Evolutionary conservation across 2,888 invertebrate genomes (phyloP).

Genomic region (Spilosoma lubricipeda): DNA sequence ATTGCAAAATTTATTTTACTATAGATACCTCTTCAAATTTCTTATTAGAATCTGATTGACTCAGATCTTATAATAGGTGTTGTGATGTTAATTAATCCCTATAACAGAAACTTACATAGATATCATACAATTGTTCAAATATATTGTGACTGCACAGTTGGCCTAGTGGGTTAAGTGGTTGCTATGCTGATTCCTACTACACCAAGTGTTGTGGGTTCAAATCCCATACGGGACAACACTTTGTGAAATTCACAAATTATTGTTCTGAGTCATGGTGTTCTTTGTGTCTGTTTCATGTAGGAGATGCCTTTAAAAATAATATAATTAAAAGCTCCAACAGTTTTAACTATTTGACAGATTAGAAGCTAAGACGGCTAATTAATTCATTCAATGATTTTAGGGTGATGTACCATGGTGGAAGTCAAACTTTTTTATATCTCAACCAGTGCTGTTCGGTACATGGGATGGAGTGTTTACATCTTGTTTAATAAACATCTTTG

Average conservation of each 20-base stretch:
- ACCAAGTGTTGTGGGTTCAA: too few species aligned
- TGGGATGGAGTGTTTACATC: conserved; percentile 99
- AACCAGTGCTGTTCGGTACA: conserved; percentile 97
- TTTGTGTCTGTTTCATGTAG: too few species aligned
- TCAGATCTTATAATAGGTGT: neutral
- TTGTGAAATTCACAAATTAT: too few species aligned
- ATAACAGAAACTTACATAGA: neutral
- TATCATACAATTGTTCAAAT: too few species aligned
- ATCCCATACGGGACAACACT: too few species aligned
- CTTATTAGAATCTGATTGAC: neutral
- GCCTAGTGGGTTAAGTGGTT: too few species aligned
- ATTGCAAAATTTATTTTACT: neutral
- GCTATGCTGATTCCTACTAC: too few species aligned
- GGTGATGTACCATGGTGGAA: conserved; percentile 97
- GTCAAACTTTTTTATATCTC: conserved; percentile 97
- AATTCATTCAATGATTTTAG: conserved; percentile 70
- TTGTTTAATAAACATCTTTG: conserved; percentile 98
- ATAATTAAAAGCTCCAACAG: too few species aligned
- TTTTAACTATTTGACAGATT: neutral
- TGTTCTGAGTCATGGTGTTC: too few species aligned
- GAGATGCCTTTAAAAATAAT: too few species aligned
- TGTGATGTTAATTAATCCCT: neutral
- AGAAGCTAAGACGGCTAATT: too few species aligned
- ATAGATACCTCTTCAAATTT: neutral
- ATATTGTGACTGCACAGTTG: too few species aligned